Evolutionary conservation across 1,140 invertebrate genomes (phyloP), one percentile per base, ranked within the genome.

Genomic region (Leucophenga varia): DNA sequence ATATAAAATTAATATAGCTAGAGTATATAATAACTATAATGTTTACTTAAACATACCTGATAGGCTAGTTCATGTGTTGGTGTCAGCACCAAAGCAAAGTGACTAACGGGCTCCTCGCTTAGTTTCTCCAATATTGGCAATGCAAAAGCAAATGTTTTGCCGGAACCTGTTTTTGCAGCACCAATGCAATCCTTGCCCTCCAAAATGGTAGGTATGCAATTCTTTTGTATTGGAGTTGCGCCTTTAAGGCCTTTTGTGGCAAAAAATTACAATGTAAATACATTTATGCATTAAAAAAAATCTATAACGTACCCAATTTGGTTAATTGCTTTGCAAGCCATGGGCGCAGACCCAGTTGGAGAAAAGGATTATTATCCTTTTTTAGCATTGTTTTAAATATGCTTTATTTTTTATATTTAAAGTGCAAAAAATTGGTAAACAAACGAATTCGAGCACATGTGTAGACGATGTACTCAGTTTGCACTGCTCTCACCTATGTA

Each of bases 121-220:
- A 98, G 78, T 55, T 87, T 85, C 74, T 98, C 92, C 39, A 99
- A 75, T 64, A 99, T 95, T 1, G 97, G 97, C 14, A 99, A 67
- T 3, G 92, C 93, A 84, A 98, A 99, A 0, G 95, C 91, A 63
- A 96, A 86, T 4, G 96, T 98, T 82, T 99, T 99, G 25, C 97
- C 97, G 43, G 93, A 97, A 16, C 96, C 97, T 25, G 97, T 98
- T 80, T 97, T 95, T 1, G 95, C 94, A 57, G 93, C 88, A 12
- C 94, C 95, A 64, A 98, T 94, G 44, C 93, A 89, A 80, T 98
- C 92, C 61, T 84, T 79, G 0, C 93, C 93, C 54, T 79, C 57
- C 34, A 97, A 75, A 57, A 97, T 93, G 21, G 82, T 76, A 28
- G 89, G 85, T 59, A 94, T 90, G 64, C 90, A 93, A 54, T 87